Conservation (phyloP, 2,797 vertebrate genomes). For the Numenius phaeopus region DNA sequence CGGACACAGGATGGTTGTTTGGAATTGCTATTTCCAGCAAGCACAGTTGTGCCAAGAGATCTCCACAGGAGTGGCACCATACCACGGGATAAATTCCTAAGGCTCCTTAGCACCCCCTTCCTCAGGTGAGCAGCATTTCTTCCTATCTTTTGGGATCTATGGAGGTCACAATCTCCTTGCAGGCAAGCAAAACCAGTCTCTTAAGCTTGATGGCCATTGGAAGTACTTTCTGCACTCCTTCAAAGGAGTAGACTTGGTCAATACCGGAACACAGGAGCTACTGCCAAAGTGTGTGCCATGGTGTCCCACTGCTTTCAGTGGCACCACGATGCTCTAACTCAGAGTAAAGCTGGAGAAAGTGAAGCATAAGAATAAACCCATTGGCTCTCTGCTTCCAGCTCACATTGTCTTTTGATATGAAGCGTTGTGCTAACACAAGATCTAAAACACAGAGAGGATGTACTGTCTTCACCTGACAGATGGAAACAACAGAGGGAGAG, state of each 20-base stretch:
- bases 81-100: neutral
- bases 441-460: neutral
- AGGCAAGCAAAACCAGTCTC: neutral
- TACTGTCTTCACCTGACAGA: neutral
- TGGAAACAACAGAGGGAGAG: neutral
- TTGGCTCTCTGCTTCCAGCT: neutral
- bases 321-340: neutral
- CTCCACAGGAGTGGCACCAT: neutral
- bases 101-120: neutral
- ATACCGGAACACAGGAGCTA: neutral
- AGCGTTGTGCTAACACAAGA: neutral
- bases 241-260: neutral
- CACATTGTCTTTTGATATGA: neutral
- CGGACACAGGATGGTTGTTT: neutral
- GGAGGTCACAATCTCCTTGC: neutral
- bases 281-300: accelerated
- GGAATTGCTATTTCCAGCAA: neutral
- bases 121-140: neutral
- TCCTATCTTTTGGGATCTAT: neutral
- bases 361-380: neutral
- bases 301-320: neutral
- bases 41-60: neutral
- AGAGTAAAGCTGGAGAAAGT: neutral
- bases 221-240: neutral
- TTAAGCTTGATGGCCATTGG: neutral